A percentile compares a stretch with the other conserved stretches of the same genome.
Evolutionary conservation across 2,888 invertebrate species (phyloP).

Genomic region (Criorhina ranunculi): DNA sequence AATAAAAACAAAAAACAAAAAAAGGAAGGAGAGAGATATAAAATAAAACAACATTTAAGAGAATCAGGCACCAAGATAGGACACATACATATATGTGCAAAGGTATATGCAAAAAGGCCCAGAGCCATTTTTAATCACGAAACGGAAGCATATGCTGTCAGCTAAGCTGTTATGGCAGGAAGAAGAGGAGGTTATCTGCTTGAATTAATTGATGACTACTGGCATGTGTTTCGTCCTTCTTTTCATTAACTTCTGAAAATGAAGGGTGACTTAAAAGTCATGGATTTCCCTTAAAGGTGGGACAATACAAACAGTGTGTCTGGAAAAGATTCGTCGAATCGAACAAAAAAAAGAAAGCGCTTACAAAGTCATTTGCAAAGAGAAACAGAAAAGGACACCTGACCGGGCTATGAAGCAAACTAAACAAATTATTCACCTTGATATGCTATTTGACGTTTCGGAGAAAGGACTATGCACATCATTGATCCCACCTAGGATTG

Average conservation of each 20-base stretch:
- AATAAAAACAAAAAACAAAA: slow-evolving; percentile 22
- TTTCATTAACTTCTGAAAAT: slow-evolving; percentile 44
- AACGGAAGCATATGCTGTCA: slow-evolving; percentile 41
- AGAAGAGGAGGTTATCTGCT: slow-evolving; percentile 45
- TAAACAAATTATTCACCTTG: no score
- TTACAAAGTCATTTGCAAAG: no score
- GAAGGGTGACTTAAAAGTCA: slow-evolving; percentile 12
- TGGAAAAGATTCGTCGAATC: background rate
- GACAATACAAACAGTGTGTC: slow-evolving; percentile 3
- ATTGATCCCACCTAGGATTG: no score
- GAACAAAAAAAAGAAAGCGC: no score
- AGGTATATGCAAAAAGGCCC: slow-evolving; percentile 28
- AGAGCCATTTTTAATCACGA: slow-evolving; percentile 29
- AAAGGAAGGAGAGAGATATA: slow-evolving; percentile 12
- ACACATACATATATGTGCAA: background rate
- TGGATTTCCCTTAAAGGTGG: background rate
- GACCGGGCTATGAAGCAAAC: no score
- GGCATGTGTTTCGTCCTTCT: slow-evolving; percentile 16
- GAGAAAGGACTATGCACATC: no score
- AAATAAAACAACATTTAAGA: slow-evolving; percentile 30
- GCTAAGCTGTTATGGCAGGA: slow-evolving; percentile 36
- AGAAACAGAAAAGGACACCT: no score
- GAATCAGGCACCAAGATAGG: background rate
- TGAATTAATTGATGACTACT: slow-evolving; percentile 54
- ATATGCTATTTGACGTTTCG: no score